A percentile compares a stretch with the other conserved stretches of the same genome.
phyloP scores from a whole-genome alignment of 2,113 vertebrate species.

The Toxostoma redivivum region DNA sequence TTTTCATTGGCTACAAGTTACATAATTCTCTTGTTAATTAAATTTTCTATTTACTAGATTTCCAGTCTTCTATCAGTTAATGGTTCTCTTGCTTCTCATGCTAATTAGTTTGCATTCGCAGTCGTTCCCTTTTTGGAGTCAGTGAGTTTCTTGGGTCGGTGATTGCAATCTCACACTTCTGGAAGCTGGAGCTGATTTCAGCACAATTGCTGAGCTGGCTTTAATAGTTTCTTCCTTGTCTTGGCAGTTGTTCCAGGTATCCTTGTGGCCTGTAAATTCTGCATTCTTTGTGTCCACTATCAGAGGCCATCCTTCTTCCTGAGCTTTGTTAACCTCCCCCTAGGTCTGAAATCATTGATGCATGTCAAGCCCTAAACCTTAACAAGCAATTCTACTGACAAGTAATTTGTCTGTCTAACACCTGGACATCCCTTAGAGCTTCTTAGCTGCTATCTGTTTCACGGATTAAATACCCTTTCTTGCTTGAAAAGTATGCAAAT shows the following conservation, averaged over 20 bases:
- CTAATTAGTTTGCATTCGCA: background rate
- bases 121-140: background rate
- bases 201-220: background rate
- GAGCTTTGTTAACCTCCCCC: background rate
- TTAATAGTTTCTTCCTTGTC: background rate
- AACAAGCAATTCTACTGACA: background rate
- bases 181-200: background rate
- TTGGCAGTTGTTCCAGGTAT: background rate
- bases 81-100: background rate
- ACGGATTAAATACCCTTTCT: background rate
- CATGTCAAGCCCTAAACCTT: background rate
- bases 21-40: background rate
- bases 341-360: background rate
- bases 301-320: background rate
- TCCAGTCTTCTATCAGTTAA: background rate
- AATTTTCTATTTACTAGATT: too few relatives aligned
- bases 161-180: accelerated
- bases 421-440: background rate
- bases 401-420: background rate
- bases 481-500: background rate
- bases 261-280: background rate
- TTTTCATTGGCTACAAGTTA: background rate
- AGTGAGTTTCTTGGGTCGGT: background rate
- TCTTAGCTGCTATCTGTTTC: background rate
- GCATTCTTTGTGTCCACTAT: background rate